Evolutionary conservation across 2,888 invertebrate genomes (phyloP), one percentile per base, ranked within the genome.

Genomic region (Zhengitettix transpicula): DNA sequence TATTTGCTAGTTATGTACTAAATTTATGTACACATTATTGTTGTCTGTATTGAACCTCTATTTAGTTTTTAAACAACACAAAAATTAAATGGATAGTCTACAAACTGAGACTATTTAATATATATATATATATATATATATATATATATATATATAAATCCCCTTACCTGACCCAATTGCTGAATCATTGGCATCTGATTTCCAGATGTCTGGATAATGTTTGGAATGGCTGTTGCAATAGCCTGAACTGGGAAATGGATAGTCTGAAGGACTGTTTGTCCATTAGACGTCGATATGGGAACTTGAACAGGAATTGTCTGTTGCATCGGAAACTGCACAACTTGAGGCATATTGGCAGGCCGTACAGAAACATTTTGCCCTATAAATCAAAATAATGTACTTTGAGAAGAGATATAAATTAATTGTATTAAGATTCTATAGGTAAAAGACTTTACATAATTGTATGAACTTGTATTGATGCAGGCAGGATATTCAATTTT

Each of bases 191-290:
- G 87, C 69, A 87, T 74, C 63, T 81, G 82, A 62, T 72, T 70
- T 14, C 68, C 68, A 10, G 72, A 72, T 16, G 74, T 70, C 67
- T 77, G 77, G 40, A 78, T 73, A 47, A 82, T 77, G 56, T 82
- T 79, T 0, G 82, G 81, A 68, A 82, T 74, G 8, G 78, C 75
- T 51, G 76, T 77, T 1, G 81, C 76, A 52, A 85, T 75, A 53
- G 91, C 82, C 72, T 94, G 94, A 16, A 95, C 79, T 0, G 96
- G 96, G 67, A 97, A 85, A 71, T 96, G 95, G 1, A 97, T 87
- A 0, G 96, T 95, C 72, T 97, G 96, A 73, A 93, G 89, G 61
- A 96, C 86, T 0, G 96, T 95, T 74, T 96, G 95, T 0, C 96
- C 96, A 72, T 87, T 89, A 44, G 84, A 79, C 59, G 87, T 83